These are phyloP conservation scores for Noctuana brunneofusca DNA, from an alignment of 2,888 invertebrate genomes.

Conservation along the genomic window DNA sequence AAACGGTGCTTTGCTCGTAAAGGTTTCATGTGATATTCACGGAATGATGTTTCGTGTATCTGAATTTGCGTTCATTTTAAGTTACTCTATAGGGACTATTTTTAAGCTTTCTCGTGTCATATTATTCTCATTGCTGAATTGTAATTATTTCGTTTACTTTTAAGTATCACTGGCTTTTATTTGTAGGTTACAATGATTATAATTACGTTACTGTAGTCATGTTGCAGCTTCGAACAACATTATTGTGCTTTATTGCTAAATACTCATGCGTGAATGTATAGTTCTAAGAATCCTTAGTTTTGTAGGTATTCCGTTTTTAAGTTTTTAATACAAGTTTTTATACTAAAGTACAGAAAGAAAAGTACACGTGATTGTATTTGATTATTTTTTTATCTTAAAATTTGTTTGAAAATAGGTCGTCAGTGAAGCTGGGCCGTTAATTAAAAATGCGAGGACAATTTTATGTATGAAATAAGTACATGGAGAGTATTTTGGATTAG, in stretches of 20 bases:
- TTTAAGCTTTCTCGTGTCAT: conserved; percentile 77
- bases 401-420: conserved; percentile 12
- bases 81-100: conserved; percentile 54
- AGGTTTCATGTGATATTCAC: conserved; percentile 71
- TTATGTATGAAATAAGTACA: conserved; percentile 49
- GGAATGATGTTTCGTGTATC: conserved; percentile 59
- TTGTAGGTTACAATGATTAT: conserved; percentile 58
- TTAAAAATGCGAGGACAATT: conserved; percentile 13
- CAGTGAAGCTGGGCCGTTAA: neutral
- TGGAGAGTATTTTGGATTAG: conserved; percentile 51
- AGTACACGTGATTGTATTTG: conserved; percentile 78
- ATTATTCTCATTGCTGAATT: conserved; percentile 65
- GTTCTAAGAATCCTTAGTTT: conserved; percentile 66
- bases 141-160: conserved; percentile 64
- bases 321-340: conserved; percentile 71
- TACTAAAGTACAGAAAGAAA: conserved; percentile 75
- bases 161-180: conserved; percentile 76
- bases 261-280: conserved; percentile 81
- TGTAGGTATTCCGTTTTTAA: conserved; percentile 57
- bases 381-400: conserved; percentile 53
- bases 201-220: conserved; percentile 68
- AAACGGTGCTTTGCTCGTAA: conserved; percentile 75
- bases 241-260: conserved; percentile 80
- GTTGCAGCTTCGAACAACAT: conserved; percentile 81
- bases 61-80: conserved; percentile 58